phyloP scores from a whole-genome alignment of 1,140 invertebrate genomes.

The Cataglyphis hispanica region DNA sequence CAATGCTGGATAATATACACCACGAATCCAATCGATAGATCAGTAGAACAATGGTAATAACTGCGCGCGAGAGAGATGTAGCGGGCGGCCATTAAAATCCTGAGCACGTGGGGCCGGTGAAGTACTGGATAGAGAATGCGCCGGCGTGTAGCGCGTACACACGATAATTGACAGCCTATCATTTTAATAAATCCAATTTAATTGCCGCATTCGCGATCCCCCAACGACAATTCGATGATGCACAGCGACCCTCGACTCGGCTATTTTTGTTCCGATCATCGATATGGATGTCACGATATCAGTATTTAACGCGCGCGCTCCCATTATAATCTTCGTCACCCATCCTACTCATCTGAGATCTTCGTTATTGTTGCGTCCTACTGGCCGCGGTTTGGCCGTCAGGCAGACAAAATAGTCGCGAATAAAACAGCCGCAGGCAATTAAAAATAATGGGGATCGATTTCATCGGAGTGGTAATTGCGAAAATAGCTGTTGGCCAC shows the following conservation, averaged over 20 bases:
- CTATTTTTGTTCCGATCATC: conserved; percentile 63
- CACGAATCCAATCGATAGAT: conserved; percentile 68
- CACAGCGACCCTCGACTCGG: conserved; percentile 50
- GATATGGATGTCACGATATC: conserved; percentile 29
- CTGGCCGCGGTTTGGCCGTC: conserved; percentile 18
- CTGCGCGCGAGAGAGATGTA: neutral
- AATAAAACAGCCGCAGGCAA: conserved; percentile 47
- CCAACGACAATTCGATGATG: conserved; percentile 52
- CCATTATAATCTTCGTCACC: neutral
- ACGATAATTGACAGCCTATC: conserved; percentile 63
- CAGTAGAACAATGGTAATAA: conserved; percentile 62
- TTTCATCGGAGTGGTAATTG: conserved; percentile 57
- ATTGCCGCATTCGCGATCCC: conserved; percentile 56
- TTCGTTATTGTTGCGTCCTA: conserved; percentile 22
- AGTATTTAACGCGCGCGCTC: neutral
- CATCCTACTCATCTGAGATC: neutral
- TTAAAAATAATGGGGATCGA: conserved; percentile 58
- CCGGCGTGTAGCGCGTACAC: neutral
- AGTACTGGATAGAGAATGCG: neutral
- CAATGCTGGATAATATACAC: conserved; percentile 50
- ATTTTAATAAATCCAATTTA: conserved; percentile 74
- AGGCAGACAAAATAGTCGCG: conserved; percentile 11
- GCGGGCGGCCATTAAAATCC: conserved; percentile 48
- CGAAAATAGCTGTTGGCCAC: conserved; percentile 51
- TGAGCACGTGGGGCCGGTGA: neutral